Evolutionary conservation across 2,113 vertebrate species (phyloP).

Genomic region (Equus quagga): DNA sequence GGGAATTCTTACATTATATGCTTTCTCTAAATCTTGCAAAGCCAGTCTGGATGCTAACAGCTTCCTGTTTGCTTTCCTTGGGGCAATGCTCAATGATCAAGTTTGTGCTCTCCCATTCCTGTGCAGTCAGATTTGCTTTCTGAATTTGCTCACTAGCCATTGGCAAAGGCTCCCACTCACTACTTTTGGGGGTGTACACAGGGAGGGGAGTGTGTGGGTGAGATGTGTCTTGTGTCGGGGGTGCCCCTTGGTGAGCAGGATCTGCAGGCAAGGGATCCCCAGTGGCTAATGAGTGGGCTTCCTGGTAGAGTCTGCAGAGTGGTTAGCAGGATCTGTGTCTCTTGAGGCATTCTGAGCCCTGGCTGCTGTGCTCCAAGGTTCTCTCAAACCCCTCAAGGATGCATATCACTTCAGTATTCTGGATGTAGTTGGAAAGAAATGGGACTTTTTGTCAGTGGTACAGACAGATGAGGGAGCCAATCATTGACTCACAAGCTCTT

Average conservation of each 20-base stretch:
- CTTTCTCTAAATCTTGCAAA: neutral
- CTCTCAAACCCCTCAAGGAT: too few species aligned
- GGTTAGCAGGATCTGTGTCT: neutral
- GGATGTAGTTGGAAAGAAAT: neutral
- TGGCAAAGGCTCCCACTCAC: neutral
- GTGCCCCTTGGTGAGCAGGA: neutral
- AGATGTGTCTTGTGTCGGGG: neutral
- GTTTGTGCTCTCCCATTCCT: neutral
- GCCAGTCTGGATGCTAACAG: neutral
- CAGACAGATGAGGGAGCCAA: neutral
- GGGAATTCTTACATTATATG: neutral
- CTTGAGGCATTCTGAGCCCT: neutral
- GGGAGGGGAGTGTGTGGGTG: neutral
- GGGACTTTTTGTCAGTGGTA: neutral
- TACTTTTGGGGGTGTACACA: neutral
- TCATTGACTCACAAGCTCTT: neutral
- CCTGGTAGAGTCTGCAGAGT: too few species aligned
- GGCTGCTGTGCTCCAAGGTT: neutral
- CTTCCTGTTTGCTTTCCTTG: neutral
- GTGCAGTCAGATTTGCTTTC: neutral
- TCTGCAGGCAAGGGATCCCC: neutral
- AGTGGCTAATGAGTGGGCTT: neutral
- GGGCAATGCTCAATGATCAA: neutral
- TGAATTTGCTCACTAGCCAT: neutral
- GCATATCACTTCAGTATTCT: neutral